Evolutionary conservation across 2,888 invertebrate species (phyloP), one percentile per base, ranked within the genome.

Genomic region (Ophion costatus): DNA sequence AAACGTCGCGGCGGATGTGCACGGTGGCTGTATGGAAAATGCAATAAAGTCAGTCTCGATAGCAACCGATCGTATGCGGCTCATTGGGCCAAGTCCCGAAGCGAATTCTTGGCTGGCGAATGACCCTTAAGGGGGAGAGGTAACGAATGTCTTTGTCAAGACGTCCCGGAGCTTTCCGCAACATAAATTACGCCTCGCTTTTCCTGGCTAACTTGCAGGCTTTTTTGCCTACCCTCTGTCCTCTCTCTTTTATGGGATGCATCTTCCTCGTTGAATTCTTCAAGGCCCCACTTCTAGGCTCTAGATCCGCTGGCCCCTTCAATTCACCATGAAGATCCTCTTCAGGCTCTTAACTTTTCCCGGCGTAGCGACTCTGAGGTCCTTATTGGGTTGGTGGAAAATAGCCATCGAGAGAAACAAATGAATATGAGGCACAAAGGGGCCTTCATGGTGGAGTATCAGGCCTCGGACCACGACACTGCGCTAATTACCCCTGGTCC

Each of bases 401-500:
- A 4, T 4, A 14, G 17, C 14, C 11, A 4, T 14, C 14, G 14
- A 51, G 5, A 51, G 14, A 51, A 17, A 51, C 51, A 51, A 14
- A 14, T 5, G 14, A 3, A 51, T 17, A 51, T 0, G 51, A 14
- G 17, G 17, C 5, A 5, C 14, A 51, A 51, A 51, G 17, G 17
- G 51, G 51, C 51, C 51, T 17, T 14, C 51, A 14, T 14, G 51
- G 51, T 51, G 51, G 17, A 51, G 51, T 14, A 51, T 51, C 5
- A 17, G 11, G 4, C 17, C 17, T 5, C 17, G 61, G 24, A 59
- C 11, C 14, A 82, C 87, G 85, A 86, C 87, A 87, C 89, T 88
- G 83, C 84, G 86, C 84, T 88, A 88, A 91, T 91, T 91, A 91
- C 22, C 84, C 88, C 87, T 76, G 86, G 82, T 88, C 87, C 87